Base-by-base conservation (phyloP, 2,797 vertebrate genomes). In the Tinamus major region DNA sequence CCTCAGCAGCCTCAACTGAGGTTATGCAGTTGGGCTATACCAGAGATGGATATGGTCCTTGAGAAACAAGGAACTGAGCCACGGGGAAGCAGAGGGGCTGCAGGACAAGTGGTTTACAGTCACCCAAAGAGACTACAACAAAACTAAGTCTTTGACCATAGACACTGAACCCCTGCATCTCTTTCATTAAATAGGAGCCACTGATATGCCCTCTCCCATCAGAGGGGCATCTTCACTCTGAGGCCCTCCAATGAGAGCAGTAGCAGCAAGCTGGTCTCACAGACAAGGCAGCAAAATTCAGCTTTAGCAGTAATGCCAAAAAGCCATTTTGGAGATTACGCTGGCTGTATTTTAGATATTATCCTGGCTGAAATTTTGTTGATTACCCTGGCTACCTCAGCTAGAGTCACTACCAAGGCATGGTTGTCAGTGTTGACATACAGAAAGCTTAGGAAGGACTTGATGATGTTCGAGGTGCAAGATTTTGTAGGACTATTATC, bases 61-160 rank as follows among this genome's bases (percentile, higher is more conserved):
- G 29, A 31, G 29, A 56, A 56, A 56, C 53, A 56, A 56, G 53
- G 29, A 82, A 5, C 21, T 64, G 61, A 77, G 33, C 13, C 6
- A 16, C 5, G 21, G 14, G 3, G 6, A 70, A 13, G 14, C 3
- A 37, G 4, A 1, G 5, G 7, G 2, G 2, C 6, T 37, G n/a
- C 39, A 62, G 56, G 64, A 6, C 10, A 64, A 64, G 9, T 33
- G 31, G 10, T 1, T 74, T 85, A 56, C 27, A 63, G 26, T 48
- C 44, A 35, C 17, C 26, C 13, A 20, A 7, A 2, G 56, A 14
- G 23, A 48, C 13, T 4, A 4, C 20, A 41, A 14, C 10, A 61
- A 33, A 79, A 67, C 8, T 3, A 71, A 16, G 55, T 18, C 14
- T 35, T 62, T 24, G 20, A 48, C 17, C 21, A 58, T 14, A 41